Conservation (phyloP, 2,113 vertebrate genomes). For the Phylloscopus trochilus region DNA sequence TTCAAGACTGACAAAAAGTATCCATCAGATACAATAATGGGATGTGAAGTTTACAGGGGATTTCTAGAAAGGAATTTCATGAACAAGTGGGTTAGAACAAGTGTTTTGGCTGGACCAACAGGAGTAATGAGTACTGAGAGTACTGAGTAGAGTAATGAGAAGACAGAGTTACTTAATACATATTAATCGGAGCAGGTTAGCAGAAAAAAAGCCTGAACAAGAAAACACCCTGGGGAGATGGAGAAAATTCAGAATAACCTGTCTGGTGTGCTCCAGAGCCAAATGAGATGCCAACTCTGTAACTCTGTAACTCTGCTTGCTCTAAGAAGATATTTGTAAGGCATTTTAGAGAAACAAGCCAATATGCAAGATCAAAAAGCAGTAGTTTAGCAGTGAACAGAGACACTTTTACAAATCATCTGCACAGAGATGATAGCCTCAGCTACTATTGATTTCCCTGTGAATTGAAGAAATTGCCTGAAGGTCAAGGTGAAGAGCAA, state of each 20-base stretch:
- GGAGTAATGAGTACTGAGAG: neutral
- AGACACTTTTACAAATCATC: neutral
- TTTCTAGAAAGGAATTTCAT: neutral
- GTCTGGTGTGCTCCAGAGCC: neutral
- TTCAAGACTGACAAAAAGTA: constrained; percentile 8
- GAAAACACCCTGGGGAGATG: neutral
- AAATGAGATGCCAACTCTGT: neutral
- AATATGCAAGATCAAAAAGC: neutral
- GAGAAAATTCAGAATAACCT: neutral
- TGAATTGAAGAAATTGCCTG: neutral
- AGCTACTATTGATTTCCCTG: neutral
- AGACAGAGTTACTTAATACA: neutral
- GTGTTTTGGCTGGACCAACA: neutral
- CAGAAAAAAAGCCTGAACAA: neutral
- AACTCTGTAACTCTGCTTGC: neutral
- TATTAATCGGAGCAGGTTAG: neutral
- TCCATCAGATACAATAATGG: neutral
- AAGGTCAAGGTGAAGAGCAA: neutral
- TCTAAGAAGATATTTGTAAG: neutral
- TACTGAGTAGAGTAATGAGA: neutral
- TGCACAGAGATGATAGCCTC: neutral
- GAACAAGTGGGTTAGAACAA: neutral
- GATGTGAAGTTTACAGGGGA: neutral
- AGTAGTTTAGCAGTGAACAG: neutral
- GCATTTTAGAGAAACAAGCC: neutral